Conservation (phyloP, 2,113 vertebrate species). For the Vombatus ursinus region DNA sequence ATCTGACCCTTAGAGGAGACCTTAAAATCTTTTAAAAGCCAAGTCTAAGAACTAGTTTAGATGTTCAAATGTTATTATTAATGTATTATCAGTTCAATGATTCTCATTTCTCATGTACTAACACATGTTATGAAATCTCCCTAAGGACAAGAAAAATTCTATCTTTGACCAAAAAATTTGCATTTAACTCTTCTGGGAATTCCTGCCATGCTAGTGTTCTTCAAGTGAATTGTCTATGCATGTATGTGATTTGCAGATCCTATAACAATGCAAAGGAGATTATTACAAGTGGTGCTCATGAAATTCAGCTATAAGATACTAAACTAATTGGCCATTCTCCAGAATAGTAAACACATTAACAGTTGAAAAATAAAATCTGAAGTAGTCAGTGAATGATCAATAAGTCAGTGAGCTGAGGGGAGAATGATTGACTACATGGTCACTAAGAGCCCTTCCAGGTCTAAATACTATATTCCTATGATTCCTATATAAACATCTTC, state of each 20-base stretch:
- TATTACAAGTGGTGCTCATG: neutral
- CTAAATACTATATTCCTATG: too few species aligned
- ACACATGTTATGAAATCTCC: neutral
- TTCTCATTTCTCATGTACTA: neutral
- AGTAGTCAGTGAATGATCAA: neutral
- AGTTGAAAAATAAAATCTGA: slow-evolving; percentile 2
- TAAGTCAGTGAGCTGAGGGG: neutral
- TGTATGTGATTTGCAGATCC: neutral
- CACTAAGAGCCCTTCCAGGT: neutral
- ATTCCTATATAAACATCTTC: neutral
- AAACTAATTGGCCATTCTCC: slow-evolving; percentile 25
- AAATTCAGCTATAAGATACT: slow-evolving; percentile 21
- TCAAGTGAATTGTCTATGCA: neutral
- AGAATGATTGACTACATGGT: neutral
- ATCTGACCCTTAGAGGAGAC: neutral
- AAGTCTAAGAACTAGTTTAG: neutral
- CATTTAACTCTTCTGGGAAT: neutral
- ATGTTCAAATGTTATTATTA: neutral
- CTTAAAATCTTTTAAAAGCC: neutral
- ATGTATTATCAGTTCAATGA: neutral
- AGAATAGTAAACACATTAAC: neutral
- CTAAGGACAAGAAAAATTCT: neutral
- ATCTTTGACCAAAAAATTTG: neutral
- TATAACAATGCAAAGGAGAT: neutral
- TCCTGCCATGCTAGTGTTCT: neutral